These are phyloP conservation scores for Epinephelus coioides DNA, from an alignment of 2,797 vertebrate genomes.

Conservation along the genomic window DNA sequence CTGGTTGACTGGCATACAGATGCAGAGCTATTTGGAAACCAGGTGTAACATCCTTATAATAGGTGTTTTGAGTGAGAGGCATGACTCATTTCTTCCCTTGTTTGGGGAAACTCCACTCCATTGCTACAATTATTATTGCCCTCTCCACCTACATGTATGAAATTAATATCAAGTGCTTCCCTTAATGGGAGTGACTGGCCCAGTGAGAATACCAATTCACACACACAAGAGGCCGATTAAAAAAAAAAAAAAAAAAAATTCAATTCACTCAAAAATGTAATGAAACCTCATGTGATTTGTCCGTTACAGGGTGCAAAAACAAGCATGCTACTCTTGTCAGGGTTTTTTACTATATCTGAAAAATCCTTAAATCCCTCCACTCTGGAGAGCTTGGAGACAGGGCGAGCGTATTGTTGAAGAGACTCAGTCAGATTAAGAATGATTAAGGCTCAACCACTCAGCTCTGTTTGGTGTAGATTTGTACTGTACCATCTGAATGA, in stretches of 20 bases:
- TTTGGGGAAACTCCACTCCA: conserved; percentile 34
- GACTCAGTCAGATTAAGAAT: conserved; percentile 71
- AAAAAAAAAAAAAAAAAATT: conserved; percentile 37
- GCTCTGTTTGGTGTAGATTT: conserved; percentile 49
- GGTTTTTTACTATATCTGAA: conserved; percentile 57
- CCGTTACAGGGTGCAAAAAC: conserved; percentile 24
- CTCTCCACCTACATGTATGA: conserved; percentile 43
- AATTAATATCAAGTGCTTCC: conserved; percentile 39
- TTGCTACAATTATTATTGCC: conserved; percentile 29
- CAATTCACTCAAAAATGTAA: background rate
- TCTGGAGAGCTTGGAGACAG: conserved; percentile 48
- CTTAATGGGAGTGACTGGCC: conserved; percentile 30
- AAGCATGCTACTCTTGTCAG: conserved; percentile 44
- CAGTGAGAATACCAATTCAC: conserved; percentile 9
- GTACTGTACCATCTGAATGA: conserved; percentile 49
- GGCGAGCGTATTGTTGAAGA: conserved; percentile 50
- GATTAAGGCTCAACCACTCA: conserved; percentile 64
- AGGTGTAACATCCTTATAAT: background rate
- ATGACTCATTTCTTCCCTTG: conserved; percentile 6
- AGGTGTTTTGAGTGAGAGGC: conserved; percentile 31
- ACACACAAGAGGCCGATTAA: conserved; percentile 1
- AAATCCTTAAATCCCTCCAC: conserved; percentile 56
- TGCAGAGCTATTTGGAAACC: no score
- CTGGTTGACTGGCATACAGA: no score
- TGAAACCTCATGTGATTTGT: conserved; percentile 17